Conservation (phyloP, 2,888 invertebrate species). For the Trissolcus brochymenae region DNA sequence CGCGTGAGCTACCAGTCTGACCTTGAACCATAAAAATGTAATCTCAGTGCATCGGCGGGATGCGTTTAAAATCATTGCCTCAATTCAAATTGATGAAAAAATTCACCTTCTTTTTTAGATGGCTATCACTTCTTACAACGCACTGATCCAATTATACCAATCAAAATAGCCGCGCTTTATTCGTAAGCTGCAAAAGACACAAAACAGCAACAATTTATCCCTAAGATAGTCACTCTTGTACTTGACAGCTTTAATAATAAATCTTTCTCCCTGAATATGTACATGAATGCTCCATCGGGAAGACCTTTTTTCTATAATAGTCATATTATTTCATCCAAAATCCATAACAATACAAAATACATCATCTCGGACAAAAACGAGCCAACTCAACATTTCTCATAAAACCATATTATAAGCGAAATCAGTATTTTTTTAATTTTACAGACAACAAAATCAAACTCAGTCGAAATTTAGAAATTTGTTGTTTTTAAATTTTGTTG, state of each 20-base stretch:
- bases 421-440: background rate
- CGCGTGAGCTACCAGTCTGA: slow-evolving; percentile 3
- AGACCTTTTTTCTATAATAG: slow-evolving; percentile 40
- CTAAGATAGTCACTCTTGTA: slow-evolving; percentile 42
- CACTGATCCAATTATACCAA: too few relatives aligned
- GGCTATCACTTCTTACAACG: too few relatives aligned
- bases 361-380: background rate
- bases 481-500: background rate
- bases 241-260: slow-evolving; percentile 46
- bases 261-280: slow-evolving; percentile 46
- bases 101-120: background rate
- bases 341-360: slow-evolving; percentile 14
- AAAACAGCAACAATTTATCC: slow-evolving; percentile 36
- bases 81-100: too few relatives aligned
- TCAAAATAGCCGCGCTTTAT: slow-evolving; percentile 28
- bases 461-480: background rate
- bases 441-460: background rate
- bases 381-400: background rate
- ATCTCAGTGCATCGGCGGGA: background rate
- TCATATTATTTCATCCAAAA: slow-evolving; percentile 36
- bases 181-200: slow-evolving; percentile 30
- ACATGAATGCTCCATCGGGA: slow-evolving; percentile 51
- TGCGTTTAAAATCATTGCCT: too few relatives aligned
- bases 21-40: slow-evolving; percentile 3
- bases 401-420: background rate